Conservation (phyloP, 23 tunicate genomes). For the Ciona savignyi region DNA sequence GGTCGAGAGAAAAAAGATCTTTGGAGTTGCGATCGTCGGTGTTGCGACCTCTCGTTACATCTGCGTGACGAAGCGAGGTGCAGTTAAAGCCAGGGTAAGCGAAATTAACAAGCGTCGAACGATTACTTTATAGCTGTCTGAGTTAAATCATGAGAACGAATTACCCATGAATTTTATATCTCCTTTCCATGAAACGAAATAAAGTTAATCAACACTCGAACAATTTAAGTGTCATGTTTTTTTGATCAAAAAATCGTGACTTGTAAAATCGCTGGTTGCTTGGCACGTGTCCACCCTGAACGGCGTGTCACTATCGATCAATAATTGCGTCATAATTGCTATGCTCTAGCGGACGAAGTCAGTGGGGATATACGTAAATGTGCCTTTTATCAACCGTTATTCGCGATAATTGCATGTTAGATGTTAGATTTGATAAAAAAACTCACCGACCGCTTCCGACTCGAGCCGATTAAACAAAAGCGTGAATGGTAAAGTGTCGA, state of each 20-base stretch:
- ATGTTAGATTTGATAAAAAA: background rate
- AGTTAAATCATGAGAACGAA: no score
- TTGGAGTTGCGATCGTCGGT: background rate
- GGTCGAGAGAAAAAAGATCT: background rate
- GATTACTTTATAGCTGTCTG: background rate
- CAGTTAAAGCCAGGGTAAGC: background rate
- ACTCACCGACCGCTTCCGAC: background rate
- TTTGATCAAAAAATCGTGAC: background rate
- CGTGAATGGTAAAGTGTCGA: no score
- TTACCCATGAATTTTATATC: background rate
- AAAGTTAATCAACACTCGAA: background rate
- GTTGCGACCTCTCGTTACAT: background rate
- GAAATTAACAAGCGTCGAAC: background rate
- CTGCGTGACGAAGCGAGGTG: background rate
- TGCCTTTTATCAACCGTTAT: background rate
- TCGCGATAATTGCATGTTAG: background rate
- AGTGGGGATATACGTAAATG: constrained; percentile 1
- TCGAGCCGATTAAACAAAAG: background rate
- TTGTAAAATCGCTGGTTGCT: background rate
- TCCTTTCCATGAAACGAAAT: background rate
- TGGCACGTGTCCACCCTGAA: background rate
- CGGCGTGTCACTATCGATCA: background rate
- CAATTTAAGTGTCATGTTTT: background rate
- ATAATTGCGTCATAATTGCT: constrained; percentile 1
- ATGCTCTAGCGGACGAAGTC: background rate